phyloP scores from a whole-genome alignment of 2,797 vertebrate species.

The Sebastes dallii region DNA sequence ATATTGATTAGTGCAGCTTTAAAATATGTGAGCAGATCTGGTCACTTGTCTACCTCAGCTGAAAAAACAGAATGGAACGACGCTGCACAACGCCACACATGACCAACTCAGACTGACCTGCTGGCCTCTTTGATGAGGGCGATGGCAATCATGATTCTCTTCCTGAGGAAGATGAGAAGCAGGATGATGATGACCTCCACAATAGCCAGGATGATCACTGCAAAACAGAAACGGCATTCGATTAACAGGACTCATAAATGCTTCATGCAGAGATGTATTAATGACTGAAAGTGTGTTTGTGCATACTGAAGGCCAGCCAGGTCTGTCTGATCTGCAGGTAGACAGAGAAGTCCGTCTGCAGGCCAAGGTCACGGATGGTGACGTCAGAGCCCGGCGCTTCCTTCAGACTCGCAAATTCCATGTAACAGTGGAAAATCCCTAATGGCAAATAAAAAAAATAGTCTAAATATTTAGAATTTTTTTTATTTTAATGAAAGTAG shows the following conservation, averaged over 20 bases:
- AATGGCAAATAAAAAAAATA: rapidly evolving
- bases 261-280: neutral
- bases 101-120: conserved; percentile 78
- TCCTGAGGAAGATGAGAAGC: conserved; percentile 94
- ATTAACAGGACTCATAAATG: neutral
- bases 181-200: conserved; percentile 90
- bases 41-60: neutral
- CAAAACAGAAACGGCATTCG: neutral
- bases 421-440: conserved; percentile 95
- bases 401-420: conserved; percentile 86
- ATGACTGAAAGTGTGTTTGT: neutral
- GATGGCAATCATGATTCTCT: conserved; percentile 92
- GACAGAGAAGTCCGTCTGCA: conserved; percentile 91
- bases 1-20: neutral
- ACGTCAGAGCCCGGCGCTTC: conserved; percentile 86
- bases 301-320: conserved; percentile 94
- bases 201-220: conserved; percentile 94
- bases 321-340: conserved; percentile 95
- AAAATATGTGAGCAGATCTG: neutral
- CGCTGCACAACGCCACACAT: neutral
- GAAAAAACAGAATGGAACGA: neutral
- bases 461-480: rapidly evolving
- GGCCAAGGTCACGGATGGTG: conserved; percentile 88
- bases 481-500: neutral
- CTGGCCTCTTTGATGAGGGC: conserved; percentile 96